Evolutionary conservation across 1,140 invertebrate species (phyloP).

Genomic region (Elysia chlorotica): DNA sequence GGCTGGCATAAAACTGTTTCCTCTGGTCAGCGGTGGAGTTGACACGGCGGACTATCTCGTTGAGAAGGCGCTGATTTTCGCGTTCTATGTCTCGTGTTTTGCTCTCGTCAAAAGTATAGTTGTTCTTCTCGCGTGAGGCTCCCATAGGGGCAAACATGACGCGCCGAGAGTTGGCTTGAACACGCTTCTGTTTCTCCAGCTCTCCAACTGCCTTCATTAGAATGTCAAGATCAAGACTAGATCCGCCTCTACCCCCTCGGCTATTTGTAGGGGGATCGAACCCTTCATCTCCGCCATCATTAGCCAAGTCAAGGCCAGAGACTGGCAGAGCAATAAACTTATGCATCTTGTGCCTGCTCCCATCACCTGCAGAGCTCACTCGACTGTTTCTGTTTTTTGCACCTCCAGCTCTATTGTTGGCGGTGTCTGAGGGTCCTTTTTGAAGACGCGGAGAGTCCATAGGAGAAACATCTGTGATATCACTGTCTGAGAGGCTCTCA

Average conservation of each 20-base stretch:
- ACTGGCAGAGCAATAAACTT: constrained; percentile 9
- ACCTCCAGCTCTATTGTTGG: not conserved
- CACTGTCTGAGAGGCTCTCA: constrained; percentile 41
- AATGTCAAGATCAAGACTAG: constrained; percentile 50
- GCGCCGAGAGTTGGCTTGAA: constrained; percentile 39
- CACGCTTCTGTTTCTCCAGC: constrained; percentile 50
- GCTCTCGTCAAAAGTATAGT: constrained; percentile 49
- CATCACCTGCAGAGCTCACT: constrained; percentile 12
- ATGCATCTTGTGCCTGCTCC: not conserved
- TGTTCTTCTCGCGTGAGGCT: constrained; percentile 31
- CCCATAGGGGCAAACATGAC: constrained; percentile 50
- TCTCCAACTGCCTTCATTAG: constrained; percentile 58
- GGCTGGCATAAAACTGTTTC: constrained; percentile 18
- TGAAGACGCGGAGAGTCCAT: constrained; percentile 41
- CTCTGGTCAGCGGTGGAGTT: constrained; percentile 31
- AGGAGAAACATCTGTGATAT: constrained; percentile 59
- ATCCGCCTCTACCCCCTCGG: constrained; percentile 34
- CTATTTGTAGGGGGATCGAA: too few species aligned
- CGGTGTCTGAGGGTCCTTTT: too few species aligned
- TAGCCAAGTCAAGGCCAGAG: not conserved
- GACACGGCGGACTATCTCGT: constrained; percentile 50
- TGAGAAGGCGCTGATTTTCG: constrained; percentile 56
- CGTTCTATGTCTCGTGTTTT: constrained; percentile 50
- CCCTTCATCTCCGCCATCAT: constrained; percentile 14
- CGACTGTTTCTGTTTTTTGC: not conserved